Percentiles rank a stretch among this genome's conserved stretches.
phyloP scores from a whole-genome alignment of 2,113 vertebrate genomes.

The Entelurus aequoreus region DNA sequence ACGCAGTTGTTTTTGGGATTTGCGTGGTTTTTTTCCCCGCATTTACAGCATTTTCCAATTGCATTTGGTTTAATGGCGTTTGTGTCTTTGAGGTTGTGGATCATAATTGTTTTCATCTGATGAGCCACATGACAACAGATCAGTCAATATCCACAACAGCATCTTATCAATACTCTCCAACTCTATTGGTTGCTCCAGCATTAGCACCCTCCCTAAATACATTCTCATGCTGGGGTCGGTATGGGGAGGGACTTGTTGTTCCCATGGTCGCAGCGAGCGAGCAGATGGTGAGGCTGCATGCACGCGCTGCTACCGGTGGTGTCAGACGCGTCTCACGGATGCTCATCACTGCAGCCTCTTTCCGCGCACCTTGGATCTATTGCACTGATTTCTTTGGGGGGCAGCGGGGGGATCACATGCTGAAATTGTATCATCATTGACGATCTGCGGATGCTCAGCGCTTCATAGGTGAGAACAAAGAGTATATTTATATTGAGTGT shows the following conservation, averaged over 20 bases:
- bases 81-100: too few relatives aligned
- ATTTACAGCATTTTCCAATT: too few relatives aligned
- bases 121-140: background rate
- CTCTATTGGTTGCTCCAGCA: conserved; percentile 5
- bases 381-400: background rate
- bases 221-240: conserved; percentile 11
- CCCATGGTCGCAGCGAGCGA: conserved; percentile 38
- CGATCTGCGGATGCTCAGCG: conserved; percentile 38
- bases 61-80: too few relatives aligned
- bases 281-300: conserved; percentile 67
- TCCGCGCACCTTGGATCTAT: conserved; percentile 8
- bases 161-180: background rate
- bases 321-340: conserved; percentile 41
- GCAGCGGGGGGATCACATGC: background rate
- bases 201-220: background rate
- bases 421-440: conserved; percentile 1
- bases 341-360: conserved; percentile 73
- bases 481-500: background rate
- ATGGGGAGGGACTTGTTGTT: conserved; percentile 49
- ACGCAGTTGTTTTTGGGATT: too few relatives aligned
- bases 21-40: too few relatives aligned
- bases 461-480: conserved; percentile 49
- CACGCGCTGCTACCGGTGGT: conserved; percentile 35
- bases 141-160: conserved; percentile 14
- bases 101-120: too few relatives aligned